Conservation (phyloP, 2,888 invertebrate species). For the Parnassius orleans region DNA sequence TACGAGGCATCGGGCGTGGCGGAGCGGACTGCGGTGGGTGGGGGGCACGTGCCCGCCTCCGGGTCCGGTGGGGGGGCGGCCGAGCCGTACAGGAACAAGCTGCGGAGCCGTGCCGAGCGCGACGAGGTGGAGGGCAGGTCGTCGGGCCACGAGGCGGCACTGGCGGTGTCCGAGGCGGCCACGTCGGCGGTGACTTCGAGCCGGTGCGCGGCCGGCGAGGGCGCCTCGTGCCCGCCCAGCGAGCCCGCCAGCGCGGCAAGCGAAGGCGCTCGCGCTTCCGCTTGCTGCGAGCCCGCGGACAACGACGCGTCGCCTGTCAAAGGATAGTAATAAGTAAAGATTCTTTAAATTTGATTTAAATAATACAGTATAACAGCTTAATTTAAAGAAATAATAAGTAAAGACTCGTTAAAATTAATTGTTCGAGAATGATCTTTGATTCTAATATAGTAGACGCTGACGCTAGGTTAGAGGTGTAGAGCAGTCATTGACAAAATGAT, state of each 20-base stretch:
- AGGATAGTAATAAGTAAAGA: no score
- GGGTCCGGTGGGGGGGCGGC: conserved; percentile 55
- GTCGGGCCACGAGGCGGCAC: conserved; percentile 60
- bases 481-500: no score
- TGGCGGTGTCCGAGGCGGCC: conserved; percentile 52
- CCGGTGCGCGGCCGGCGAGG: conserved; percentile 48
- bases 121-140: conserved; percentile 60
- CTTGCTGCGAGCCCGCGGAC: conserved; percentile 63
- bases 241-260: conserved; percentile 72
- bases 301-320: conserved; percentile 68
- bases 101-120: conserved; percentile 51
- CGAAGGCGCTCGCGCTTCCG: conserved; percentile 63
- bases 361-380: no score
- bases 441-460: no score
- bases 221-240: conserved; percentile 58
- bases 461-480: no score
- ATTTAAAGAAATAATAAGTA: no score
- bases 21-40: conserved; percentile 19
- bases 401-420: no score
- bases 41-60: conserved; percentile 46
- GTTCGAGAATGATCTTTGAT: no score
- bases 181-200: conserved; percentile 64
- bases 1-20: conserved; percentile 17
- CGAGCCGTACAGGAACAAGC: conserved; percentile 70
- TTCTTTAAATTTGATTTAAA: neutral